Evolutionary conservation across 2,797 vertebrate genomes (phyloP).

Genomic region (Coracias cyanogaster): DNA sequence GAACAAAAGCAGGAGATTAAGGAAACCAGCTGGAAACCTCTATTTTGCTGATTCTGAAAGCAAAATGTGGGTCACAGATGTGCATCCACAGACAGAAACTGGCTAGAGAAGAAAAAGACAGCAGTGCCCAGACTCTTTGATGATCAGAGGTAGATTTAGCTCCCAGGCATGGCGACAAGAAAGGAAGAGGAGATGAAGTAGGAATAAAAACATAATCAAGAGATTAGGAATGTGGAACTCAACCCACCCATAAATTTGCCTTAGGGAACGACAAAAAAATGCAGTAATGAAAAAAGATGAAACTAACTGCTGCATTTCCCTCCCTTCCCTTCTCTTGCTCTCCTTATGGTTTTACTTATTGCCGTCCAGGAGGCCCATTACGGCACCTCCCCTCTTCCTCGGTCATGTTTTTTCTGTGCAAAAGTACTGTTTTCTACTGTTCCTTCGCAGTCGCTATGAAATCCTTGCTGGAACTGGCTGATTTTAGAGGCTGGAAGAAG

Average conservation of each 20-base stretch:
- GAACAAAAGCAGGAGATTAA: conserved; percentile 56
- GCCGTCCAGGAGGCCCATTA: not conserved
- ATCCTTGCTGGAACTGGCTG: not conserved
- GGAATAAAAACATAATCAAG: conserved; percentile 66
- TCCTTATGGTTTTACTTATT: not conserved
- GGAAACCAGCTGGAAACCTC: conserved; percentile 67
- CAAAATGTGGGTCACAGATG: conserved; percentile 71
- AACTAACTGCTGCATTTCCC: not conserved
- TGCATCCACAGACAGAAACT: conserved; percentile 37
- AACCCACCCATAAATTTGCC: conserved; percentile 62
- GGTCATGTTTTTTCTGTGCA: not conserved
- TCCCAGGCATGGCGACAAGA: conserved; percentile 48
- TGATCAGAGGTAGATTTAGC: conserved; percentile 68
- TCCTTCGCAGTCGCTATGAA: not conserved
- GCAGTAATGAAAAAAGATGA: not conserved
- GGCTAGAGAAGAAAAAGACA: conserved; percentile 62
- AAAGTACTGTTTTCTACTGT: not conserved
- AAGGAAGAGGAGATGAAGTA: conserved; percentile 47
- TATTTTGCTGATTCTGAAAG: conserved; percentile 57
- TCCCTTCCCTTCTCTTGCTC: not conserved
- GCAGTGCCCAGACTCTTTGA: conserved; percentile 53
- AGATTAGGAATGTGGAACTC: conserved; percentile 62
- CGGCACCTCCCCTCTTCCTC: not conserved
- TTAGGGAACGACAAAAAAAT: conserved; percentile 14
- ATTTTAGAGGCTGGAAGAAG: not conserved